Evolutionary conservation across 2,113 vertebrate species (phyloP), one percentile per base, ranked within the genome.

Genomic region (Sylvia atricapilla): DNA sequence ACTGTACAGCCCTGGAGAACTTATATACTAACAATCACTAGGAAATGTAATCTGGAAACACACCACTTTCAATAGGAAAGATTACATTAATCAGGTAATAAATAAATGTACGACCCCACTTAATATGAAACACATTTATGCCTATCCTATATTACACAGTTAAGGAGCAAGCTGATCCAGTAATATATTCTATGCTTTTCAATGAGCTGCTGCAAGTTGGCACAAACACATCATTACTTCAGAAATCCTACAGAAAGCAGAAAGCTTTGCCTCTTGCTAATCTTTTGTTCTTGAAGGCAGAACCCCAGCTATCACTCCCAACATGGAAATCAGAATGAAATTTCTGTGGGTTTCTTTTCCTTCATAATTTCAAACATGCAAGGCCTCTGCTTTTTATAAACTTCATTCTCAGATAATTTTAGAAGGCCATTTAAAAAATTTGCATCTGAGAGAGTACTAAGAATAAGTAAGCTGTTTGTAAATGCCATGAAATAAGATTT

Each of bases 91-190:
- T 93, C 87, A 92, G 75, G 72, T 89, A 87, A 93, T 96, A 97
- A 95, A 97, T 97, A 92, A 93, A 39, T 44, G 8, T 69, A 91
- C 41, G 20, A 90, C 84, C 87, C 75, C 67, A 94, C 47, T 90
- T 76, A 90, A 87, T 92, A 90, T 50, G 43, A 96, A 97, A 96
- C 66, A 78, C 87, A 97, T 96, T 96, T 94, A 82, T 70, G 78
- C 80, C 87, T 97, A 77, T 67, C 21, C 72, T 64, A 80, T 91
- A 95, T 90, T 76, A 69, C 63, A 66, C 6, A 82, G 43, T 74
- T 90, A 44, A 92, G 66, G 58, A 93, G 52, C 67, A 95, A 83
- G 76, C 73, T 91, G 94, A 91, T 92, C 87, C 93, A 95, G 62
- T 90, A 79, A 82, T 93, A 68, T 50, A 80, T 90, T 96, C 97